Conservation (phyloP, 2,113 vertebrate genomes). For the Pedionomus torquatus region DNA sequence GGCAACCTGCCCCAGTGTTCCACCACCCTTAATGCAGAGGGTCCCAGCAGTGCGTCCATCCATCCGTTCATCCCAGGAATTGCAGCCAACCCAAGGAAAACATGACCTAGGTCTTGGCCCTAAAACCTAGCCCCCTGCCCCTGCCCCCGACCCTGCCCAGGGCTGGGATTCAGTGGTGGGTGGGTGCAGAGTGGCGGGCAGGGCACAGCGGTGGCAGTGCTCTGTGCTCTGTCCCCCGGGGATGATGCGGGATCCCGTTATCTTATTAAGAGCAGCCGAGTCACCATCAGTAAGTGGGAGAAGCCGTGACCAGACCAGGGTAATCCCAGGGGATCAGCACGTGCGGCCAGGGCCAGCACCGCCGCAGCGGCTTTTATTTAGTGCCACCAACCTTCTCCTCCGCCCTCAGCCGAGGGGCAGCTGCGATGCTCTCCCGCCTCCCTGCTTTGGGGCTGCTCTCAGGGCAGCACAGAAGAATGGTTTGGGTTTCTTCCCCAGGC, state of each 20-base stretch:
- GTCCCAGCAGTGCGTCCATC: fast-evolving
- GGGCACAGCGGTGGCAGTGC: fast-evolving
- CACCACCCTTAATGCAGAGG: too few relatives aligned
- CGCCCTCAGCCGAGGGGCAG: background rate
- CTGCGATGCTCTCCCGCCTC: background rate
- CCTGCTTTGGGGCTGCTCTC: background rate
- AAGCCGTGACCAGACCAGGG: background rate
- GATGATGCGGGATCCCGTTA: background rate
- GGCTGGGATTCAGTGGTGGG: background rate
- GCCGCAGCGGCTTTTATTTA: background rate
- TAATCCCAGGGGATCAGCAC: background rate
- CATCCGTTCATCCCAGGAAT: background rate
- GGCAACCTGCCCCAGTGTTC: too few relatives aligned
- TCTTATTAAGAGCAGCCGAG: background rate
- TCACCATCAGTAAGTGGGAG: background rate
- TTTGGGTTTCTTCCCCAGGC: background rate
- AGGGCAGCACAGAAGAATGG: background rate
- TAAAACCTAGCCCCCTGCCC: background rate
- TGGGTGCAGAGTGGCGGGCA: background rate
- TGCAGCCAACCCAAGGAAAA: background rate
- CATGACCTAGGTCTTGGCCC: background rate
- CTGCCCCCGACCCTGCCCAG: background rate
- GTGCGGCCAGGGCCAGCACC: background rate
- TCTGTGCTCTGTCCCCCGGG: fast-evolving
- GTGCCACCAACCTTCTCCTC: background rate